These are phyloP conservation scores for Scomber colias DNA, from an alignment of 2,113 vertebrate species.

Conservation along the genomic window DNA sequence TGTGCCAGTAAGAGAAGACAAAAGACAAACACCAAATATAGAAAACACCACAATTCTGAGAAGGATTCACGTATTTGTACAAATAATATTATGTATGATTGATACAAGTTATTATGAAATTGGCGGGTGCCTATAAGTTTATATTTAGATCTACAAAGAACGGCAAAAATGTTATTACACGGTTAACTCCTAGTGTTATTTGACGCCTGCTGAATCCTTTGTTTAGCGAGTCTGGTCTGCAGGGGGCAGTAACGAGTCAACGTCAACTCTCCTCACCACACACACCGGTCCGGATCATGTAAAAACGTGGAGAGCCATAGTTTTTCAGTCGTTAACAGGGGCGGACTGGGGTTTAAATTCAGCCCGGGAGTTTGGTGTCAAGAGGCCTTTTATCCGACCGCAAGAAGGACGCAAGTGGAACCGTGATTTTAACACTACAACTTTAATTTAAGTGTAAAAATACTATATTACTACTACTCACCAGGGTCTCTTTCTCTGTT, in stretches of 20 bases:
- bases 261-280: neutral
- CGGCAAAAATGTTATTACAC: neutral
- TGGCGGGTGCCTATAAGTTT: no score
- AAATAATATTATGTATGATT: no score
- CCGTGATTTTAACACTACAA: no score
- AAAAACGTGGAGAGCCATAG: neutral
- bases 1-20: neutral
- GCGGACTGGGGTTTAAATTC: no score
- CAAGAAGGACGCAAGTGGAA: no score
- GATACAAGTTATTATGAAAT: no score
- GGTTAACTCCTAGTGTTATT: neutral
- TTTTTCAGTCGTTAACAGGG: accelerated
- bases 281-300: neutral
- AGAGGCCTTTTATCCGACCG: no score
- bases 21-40: neutral
- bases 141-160: neutral
- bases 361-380: no score
- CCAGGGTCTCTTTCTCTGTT: no score
- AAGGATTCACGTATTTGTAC: neutral
- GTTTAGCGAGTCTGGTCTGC: slow-evolving; percentile 12
- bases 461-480: no score
- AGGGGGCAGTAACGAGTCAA: slow-evolving; percentile 47
- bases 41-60: neutral
- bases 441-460: no score
- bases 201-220: neutral